Evolutionary conservation across 1,140 invertebrate species (phyloP).

Genomic region (Anoplophora glabripennis): DNA sequence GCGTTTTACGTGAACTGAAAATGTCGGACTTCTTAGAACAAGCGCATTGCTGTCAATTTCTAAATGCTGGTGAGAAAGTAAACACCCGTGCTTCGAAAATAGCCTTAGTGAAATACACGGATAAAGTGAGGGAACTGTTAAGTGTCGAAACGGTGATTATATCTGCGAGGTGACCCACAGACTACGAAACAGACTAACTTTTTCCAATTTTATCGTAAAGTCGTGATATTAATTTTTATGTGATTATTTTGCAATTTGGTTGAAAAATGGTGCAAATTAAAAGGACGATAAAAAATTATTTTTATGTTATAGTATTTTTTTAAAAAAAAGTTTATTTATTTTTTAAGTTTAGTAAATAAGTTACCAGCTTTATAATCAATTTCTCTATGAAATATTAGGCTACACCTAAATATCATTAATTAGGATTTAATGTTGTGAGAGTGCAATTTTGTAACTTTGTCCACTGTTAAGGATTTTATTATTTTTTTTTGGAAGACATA

Average conservation of each 20-base stretch:
- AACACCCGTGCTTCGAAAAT: slow-evolving; percentile 76
- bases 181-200: not conserved
- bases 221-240: slow-evolving; percentile 25
- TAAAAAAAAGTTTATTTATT: slow-evolving; percentile 24
- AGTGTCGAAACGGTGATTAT: slow-evolving; percentile 65
- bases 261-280: slow-evolving; percentile 9
- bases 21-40: slow-evolving; percentile 75
- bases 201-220: not conserved
- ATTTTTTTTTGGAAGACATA: not conserved
- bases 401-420: slow-evolving; percentile 1
- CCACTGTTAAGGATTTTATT: no score
- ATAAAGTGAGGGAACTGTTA: slow-evolving; percentile 68
- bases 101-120: slow-evolving; percentile 77
- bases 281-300: not conserved
- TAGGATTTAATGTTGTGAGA: slow-evolving; percentile 17
- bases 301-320: slow-evolving; percentile 8
- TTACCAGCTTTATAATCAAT: slow-evolving; percentile 33
- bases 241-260: slow-evolving; percentile 18
- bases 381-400: slow-evolving; percentile 25
- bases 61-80: slow-evolving; percentile 73
- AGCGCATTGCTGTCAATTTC: slow-evolving; percentile 72
- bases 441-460: slow-evolving; percentile 28
- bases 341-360: slow-evolving; percentile 22
- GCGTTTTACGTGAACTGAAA: slow-evolving; percentile 64
- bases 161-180: slow-evolving; percentile 54